Conservation (phyloP, 2,797 vertebrate genomes). For the Euphonia xanthogaster region DNA sequence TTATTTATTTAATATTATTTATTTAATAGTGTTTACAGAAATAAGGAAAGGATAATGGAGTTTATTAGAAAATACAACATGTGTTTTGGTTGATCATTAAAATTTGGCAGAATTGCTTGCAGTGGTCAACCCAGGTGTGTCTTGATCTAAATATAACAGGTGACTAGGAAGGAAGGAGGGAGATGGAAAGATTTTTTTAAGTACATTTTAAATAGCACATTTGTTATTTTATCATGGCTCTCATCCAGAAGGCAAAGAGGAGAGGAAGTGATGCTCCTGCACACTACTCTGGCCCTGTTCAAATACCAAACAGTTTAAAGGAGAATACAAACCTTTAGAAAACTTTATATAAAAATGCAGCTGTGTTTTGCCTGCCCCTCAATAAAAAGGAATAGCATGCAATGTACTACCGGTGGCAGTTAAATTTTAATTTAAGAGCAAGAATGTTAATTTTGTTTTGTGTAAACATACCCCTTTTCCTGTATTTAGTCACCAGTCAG, state of each 20-base stretch:
- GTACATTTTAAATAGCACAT: neutral
- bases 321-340: neutral
- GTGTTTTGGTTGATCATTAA: neutral
- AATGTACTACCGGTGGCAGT: neutral
- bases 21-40: neutral
- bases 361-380: neutral
- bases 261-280: neutral
- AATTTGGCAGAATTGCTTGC: neutral
- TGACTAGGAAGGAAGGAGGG: neutral
- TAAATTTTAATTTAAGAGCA: neutral
- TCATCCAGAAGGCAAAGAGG: neutral
- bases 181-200: neutral
- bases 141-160: neutral
- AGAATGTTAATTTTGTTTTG: neutral
- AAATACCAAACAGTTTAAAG: neutral
- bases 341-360: neutral
- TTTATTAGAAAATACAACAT: neutral
- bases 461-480: neutral
- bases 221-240: neutral
- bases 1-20: neutral
- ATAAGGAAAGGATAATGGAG: neutral
- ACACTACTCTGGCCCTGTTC: neutral
- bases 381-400: neutral
- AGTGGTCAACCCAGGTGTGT: neutral
- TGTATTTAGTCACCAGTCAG: neutral